Base-by-base conservation (phyloP, 53 echinoderm and acorn worm genomes). In the Patiria pectinifera region DNA sequence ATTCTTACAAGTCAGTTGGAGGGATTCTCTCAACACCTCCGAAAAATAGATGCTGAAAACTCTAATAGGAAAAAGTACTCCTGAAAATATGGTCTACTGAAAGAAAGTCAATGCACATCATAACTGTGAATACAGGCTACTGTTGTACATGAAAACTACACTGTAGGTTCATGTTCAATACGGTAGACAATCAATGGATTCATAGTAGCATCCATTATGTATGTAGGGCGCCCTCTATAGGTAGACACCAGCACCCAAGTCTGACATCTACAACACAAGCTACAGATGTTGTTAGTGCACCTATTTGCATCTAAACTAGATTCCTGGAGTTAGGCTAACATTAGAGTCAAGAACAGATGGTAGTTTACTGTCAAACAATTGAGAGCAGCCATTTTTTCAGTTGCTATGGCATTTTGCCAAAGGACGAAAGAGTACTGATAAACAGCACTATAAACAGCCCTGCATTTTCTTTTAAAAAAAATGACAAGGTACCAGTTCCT, bases 221-320 rank as follows among this genome's bases (percentile, higher is more conserved):
- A 60, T 81, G 81, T 23, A 58, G 7, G 19, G 82, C 59, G 23
- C 59, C 59, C 18, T 82, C 59, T 82, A 19, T n/a, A 5, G 59
- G 45, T 19, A 78, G 46, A 78, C 26, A 78, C 82, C 35, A 59
- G 45, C 53, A 82, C n/a, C 15, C 9, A 24, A 74, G 21, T 23
- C 22, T 23, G 18, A 59, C 19, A 45, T 69, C 85, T 69, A 86
- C 72, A 86, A 21, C n/a, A 75, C 70, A 62, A 60, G 35, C 78
- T 87, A 87, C 59, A 26, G 59, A 78, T 59, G 86, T n/a, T 76
- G 87, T 87, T 87, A 87, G 87, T 87, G 43, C 14, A 61, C 87
- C n/a, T 25, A 76, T 76, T 46, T 79, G 22, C 74, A 74, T 74
- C 24, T 23, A 74, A 74, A 23, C 74, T 74, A 74, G 66, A 0